phyloP scores from a whole-genome alignment of 2,797 vertebrate genomes.

The Mormyrops attenuatus region DNA sequence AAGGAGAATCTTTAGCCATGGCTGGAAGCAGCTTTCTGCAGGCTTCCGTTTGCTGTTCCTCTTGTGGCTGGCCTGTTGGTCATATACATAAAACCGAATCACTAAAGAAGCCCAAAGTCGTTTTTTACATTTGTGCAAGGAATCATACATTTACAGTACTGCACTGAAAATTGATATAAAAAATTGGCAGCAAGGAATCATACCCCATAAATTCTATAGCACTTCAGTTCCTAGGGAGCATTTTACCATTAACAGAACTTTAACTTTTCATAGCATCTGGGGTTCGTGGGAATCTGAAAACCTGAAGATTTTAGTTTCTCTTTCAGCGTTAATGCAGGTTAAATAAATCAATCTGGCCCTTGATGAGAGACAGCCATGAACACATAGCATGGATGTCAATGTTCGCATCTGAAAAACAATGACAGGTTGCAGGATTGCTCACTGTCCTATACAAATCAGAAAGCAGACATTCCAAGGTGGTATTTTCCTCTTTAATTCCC shows the following conservation, averaged over 20 bases:
- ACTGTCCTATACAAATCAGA: neutral
- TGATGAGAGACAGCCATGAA: neutral
- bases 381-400: neutral
- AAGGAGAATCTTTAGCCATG: neutral
- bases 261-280: neutral
- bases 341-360: neutral
- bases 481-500: neutral
- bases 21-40: neutral
- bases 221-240: neutral
- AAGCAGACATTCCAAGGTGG: neutral
- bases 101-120: neutral
- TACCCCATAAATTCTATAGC: neutral
- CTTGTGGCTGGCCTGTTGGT: neutral
- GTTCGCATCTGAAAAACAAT: neutral
- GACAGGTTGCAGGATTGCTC: neutral
- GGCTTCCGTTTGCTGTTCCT: neutral
- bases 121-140: neutral
- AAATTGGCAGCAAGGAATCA: neutral
- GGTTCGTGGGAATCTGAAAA: neutral
- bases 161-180: neutral
- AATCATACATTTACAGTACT: neutral
- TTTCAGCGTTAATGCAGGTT: neutral
- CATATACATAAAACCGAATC: neutral
- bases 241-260: neutral
- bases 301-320: neutral